Base-by-base conservation (phyloP, 2,797 vertebrate species). In the Gouania willdenowi region DNA sequence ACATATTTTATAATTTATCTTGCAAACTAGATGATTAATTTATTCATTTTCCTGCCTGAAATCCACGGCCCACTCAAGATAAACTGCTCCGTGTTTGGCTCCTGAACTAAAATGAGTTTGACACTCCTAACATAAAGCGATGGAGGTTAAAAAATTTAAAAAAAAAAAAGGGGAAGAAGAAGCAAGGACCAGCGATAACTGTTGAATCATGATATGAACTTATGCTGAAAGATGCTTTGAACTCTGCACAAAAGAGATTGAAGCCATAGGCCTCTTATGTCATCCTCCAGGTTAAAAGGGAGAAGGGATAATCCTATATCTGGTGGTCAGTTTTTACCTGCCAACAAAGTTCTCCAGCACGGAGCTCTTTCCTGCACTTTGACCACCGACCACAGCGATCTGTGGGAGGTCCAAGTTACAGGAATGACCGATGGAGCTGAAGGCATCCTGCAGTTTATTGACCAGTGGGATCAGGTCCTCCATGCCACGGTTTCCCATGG, bases 281-380 rank as follows among this genome's bases (percentile, higher is more conserved):
- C 75, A 79, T 52, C 31, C 46, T 53, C 53, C 75, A 74, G 81
- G 75, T 83, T 77, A 74, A 49, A 12, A 53, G 2, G 17, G 36
- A 63, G 41, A 68, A 18, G 65, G 71, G 71, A 84, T 82, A 79
- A 83, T 71, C 69, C 73, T 80, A 71, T 71, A 78, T 77, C 52
- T 53, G 56, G 71, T 71, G 57, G 65, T 80, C 64, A 60, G 17
- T 59, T 65, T n/a, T 75, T 78, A 96, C 94, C 90, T 93, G 79
- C 94, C 94, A n/a, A 97, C 94, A 83, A 94, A 97, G 91, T 93
- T 97, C 88, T 97, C 94, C 58, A 97, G 83, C 79, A 95, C 94
- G 3, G 94, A 96, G 91, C 94, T 97, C 77, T 97, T 97, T 8
- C 94, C 94, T 6, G 93, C 93, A 66, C 94, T 97, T 89, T 96